Base-by-base conservation (phyloP, 2,888 invertebrate species). In the Ptilodon capucinus region DNA sequence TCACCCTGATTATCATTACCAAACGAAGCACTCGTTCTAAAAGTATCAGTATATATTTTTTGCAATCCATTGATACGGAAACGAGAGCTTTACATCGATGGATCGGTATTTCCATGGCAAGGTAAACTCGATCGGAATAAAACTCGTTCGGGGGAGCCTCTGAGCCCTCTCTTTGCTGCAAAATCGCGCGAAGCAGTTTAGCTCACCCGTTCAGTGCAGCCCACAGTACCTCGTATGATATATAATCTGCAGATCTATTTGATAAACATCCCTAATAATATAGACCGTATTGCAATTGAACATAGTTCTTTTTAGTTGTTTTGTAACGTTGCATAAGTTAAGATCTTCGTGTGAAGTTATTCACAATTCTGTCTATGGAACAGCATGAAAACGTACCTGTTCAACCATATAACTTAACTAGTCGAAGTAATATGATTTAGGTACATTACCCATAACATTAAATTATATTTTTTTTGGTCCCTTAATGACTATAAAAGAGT, bases 81-180 rank as follows among this genome's bases (percentile, higher is more conserved):
- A 32, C 50, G 55, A 67, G 67, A 64, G 51, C 57, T 66, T 51
- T 50, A 49, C 11, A 1, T 35, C 62, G 51, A 60, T 62, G 61
- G 60, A 69, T 66, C 61, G 64, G 62, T 71, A 68, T 76, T 79
- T 79, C 76, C 75, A 81, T 79, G 72, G 76, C 66, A 71, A 76
- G 72, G 81, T 81, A 84, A 86, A 86, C 84, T 84, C 83, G 77
- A 81, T 85, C 74, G 82, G 84, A 85, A 87, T 87, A 86, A 86
- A 86, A 83, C 83, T 82, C 75, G 62, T 64, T 62, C 62, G 62
- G 68, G 71, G 58, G 66, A 79, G 77, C 78, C 71, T 60, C 68
- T 87, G 89, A 89, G 86, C 88, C 80, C 82, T 89, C 89, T 89
- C 88, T 89, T 87, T 90, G 82, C 79, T 63, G 79, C 74, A 79